phyloP scores from a whole-genome alignment of 2,113 vertebrate species.

The Clarias gariepinus region DNA sequence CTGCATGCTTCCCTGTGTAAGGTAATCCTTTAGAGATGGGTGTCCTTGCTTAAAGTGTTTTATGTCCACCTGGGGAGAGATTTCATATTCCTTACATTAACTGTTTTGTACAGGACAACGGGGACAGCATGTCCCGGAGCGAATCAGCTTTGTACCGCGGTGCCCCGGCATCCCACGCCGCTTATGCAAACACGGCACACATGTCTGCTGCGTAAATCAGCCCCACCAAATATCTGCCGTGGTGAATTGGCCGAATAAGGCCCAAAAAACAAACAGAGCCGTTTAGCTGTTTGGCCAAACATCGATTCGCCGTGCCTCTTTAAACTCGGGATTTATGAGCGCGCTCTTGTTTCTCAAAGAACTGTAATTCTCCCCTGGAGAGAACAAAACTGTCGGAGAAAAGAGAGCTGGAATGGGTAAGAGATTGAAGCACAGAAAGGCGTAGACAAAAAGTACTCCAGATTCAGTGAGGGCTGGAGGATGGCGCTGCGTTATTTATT shows the following conservation, averaged over 20 bases:
- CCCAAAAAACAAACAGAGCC: slow-evolving; percentile 63
- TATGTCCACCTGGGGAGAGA: slow-evolving; percentile 39
- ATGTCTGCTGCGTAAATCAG: slow-evolving; percentile 65
- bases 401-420: slow-evolving; percentile 7
- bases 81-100: slow-evolving; percentile 40
- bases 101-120: slow-evolving; percentile 22
- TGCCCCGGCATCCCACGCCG: slow-evolving; percentile 45
- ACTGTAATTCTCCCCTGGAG: slow-evolving; percentile 61
- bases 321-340: slow-evolving; percentile 64
- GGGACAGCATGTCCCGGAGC: slow-evolving; percentile 50
- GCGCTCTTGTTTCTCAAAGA: slow-evolving; percentile 52
- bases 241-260: slow-evolving; percentile 59
- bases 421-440: slow-evolving; percentile 22
- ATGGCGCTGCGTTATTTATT: slow-evolving; percentile 60
- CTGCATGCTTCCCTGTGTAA: neutral
- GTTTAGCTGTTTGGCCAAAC: slow-evolving; percentile 56
- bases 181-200: slow-evolving; percentile 61
- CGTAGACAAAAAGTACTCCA: slow-evolving; percentile 63
- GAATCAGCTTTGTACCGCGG: slow-evolving; percentile 57
- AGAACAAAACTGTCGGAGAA: slow-evolving; percentile 54
- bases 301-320: slow-evolving; percentile 67
- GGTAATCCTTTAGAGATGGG: slow-evolving; percentile 27
- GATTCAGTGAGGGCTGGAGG: slow-evolving; percentile 52
- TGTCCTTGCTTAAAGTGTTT: slow-evolving; percentile 33
- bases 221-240: slow-evolving; percentile 39